These are phyloP conservation scores for Gryllus longicercus DNA, from an alignment of 2,888 invertebrate species.

Conservation along the genomic window DNA sequence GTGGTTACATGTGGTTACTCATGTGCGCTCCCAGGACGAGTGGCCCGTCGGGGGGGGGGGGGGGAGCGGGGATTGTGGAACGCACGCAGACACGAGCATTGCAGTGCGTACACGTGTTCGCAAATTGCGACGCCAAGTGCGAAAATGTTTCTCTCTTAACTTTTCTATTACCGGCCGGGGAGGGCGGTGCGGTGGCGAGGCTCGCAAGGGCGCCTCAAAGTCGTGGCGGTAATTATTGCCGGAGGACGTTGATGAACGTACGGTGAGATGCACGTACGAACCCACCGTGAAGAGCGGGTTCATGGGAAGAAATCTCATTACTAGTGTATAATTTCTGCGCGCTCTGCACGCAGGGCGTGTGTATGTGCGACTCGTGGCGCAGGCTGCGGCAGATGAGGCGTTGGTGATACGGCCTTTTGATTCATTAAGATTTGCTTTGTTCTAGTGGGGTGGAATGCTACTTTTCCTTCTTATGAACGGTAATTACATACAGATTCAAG, in stretches of 20 bases:
- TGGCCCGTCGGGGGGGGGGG: no score
- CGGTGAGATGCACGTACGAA: not conserved
- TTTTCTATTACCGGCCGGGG: not conserved
- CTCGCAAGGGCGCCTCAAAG: no score
- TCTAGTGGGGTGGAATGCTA: no score
- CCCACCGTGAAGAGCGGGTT: not conserved
- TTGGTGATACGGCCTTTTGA: no score
- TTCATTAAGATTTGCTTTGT: no score
- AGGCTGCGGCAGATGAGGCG: no score
- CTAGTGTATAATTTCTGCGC: not conserved
- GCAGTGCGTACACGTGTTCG: not conserved
- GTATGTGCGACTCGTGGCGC: no score
- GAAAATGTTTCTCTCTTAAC: not conserved
- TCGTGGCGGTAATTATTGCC: not conserved
- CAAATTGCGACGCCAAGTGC: not conserved
- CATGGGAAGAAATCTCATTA: not conserved
- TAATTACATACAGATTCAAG: no score
- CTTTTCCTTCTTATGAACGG: no score
- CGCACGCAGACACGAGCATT: not conserved
- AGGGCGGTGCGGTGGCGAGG: no score
- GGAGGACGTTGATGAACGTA: not conserved
- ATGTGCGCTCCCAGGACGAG: not conserved
- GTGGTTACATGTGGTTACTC: conserved; percentile 17
- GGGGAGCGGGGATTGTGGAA: not conserved
- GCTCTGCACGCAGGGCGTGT: not conserved